phyloP scores from a whole-genome alignment of 1,140 invertebrate genomes.

The Hylaeus volcanicus region DNA sequence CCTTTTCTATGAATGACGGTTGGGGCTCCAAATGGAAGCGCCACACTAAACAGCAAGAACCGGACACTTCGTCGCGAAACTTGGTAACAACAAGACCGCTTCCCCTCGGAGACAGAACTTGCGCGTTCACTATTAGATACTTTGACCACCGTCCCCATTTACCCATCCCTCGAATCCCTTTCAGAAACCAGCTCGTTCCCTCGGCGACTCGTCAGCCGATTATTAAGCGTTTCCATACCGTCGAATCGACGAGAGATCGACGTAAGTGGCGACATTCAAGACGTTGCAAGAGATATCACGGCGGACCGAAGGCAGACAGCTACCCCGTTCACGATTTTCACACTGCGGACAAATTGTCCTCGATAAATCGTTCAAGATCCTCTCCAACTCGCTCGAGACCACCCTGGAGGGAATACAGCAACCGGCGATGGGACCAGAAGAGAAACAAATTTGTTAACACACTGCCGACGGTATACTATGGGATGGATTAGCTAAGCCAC shows the following conservation, averaged over 20 bases:
- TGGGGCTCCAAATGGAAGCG: neutral
- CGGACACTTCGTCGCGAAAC: conserved; percentile 29
- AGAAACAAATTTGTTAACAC: neutral
- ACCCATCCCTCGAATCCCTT: neutral
- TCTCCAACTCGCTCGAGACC: neutral
- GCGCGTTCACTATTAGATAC: conserved; percentile 37
- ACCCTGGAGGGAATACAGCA: neutral
- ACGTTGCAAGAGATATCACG: conserved; percentile 3
- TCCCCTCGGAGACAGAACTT: conserved; percentile 36
- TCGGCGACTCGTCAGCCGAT: conserved; percentile 6
- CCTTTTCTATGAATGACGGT: neutral
- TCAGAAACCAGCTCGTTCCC: neutral
- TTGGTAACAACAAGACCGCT: conserved; percentile 25
- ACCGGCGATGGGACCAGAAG: too few relatives aligned
- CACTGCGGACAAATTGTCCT: conserved; percentile 27
- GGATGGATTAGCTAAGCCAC: too few relatives aligned
- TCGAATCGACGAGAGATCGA: conserved; percentile 27
- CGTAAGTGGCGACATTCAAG: conserved; percentile 3
- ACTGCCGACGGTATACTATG: too few relatives aligned
- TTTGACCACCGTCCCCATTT: neutral
- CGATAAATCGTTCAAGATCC: conserved; percentile 2
- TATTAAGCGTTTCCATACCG: conserved; percentile 47
- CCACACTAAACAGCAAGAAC: conserved; percentile 4
- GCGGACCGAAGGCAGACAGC: neutral
- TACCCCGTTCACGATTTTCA: conserved; percentile 19